Evolutionary conservation across 2,797 vertebrate genomes (phyloP), one percentile per base, ranked within the genome.

Genomic region (Euthynnus affinis): DNA sequence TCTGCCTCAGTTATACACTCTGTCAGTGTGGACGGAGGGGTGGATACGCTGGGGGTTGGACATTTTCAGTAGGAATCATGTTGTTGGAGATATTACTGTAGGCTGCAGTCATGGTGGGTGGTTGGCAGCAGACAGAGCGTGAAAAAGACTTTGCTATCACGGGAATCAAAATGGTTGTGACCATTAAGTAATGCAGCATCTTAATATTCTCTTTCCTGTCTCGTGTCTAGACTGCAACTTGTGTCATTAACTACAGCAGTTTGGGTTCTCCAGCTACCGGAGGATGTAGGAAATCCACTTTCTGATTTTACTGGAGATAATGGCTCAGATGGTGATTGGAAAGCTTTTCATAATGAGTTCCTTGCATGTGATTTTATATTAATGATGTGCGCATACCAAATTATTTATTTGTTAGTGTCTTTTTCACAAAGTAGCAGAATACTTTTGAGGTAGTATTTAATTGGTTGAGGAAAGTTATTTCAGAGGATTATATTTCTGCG

Each of bases 101-200:
- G 62, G 80, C 82, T 81, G 74, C 69, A 67, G 55, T 72, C 56
- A 48, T 48, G 53, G 82, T 82, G 85, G 91, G 83, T 55, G 84
- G 80, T 42, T 90, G 75, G 88, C 80, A 84, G 67, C 77, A 90
- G 84, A 84, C 76, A 8, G 83, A 92, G 85, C 84, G 73, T 76
- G 77, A 82, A 89, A 83, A 87, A 71, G 23, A 75, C 78, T 87
- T 62, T 59, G 75, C 78, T 81, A 80, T 86, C 74, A 56, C 18
- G 67, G 72, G 78, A 80, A 78, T 88, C 82, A 84, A 82, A 88
- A 72, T 48, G 68, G 69, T 62, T 17, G n/a, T 83, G 80, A 82
- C 80, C 79, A 85, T 80, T 81, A 80, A 78, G 71, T 18, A 37
- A 60, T 58, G 48, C 34, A 3, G 70, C 58, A 79, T 29, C 53